A percentile compares a stretch with the other conserved stretches of the same genome.
phyloP scores from a whole-genome alignment of 2,888 invertebrate species.

The Eristalis arbustorum region DNA sequence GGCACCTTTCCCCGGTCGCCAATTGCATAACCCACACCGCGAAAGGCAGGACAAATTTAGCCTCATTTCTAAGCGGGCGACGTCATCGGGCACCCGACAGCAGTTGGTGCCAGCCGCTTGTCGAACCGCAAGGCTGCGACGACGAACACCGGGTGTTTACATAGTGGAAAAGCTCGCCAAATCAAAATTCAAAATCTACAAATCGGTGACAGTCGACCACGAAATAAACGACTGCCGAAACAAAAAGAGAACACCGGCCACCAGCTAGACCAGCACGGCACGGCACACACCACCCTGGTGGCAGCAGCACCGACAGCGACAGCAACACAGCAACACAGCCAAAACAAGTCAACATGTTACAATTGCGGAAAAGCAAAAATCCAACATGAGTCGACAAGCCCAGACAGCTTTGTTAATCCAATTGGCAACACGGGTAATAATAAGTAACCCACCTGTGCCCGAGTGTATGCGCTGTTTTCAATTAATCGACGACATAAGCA shows the following conservation, averaged over 20 bases:
- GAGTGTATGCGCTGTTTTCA: constrained; percentile 55
- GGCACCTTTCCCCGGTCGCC: neutral
- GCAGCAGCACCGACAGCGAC: constrained; percentile 14
- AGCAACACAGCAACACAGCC: constrained; percentile 44
- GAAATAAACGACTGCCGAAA: constrained; percentile 31
- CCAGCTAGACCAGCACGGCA: constrained; percentile 27
- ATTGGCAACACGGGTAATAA: constrained; percentile 71
- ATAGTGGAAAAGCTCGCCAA: constrained; percentile 55
- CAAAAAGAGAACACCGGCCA: too few species aligned
- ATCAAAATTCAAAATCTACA: constrained; percentile 70
- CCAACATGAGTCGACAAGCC: constrained; percentile 68
- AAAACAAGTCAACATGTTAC: constrained; percentile 58
- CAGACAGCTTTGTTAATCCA: constrained; percentile 71
- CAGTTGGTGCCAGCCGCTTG: constrained; percentile 40
- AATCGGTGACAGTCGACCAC: constrained; percentile 61
- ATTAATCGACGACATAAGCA: constrained; percentile 70
- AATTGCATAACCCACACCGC: constrained; percentile 41
- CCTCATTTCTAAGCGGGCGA: constrained; percentile 26
- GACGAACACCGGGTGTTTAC: constrained; percentile 62
- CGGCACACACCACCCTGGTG: constrained; percentile 36
- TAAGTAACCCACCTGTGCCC: constrained; percentile 68
- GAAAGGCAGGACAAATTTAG: constrained; percentile 21
- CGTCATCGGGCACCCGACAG: constrained; percentile 21
- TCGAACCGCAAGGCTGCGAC: constrained; percentile 43
- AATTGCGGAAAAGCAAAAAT: constrained; percentile 64